Percentiles rank a stretch among this genome's conserved stretches.
These are phyloP conservation scores for Bicyclus anynana DNA, from an alignment of 1,140 invertebrate genomes.

Conservation along the genomic window DNA sequence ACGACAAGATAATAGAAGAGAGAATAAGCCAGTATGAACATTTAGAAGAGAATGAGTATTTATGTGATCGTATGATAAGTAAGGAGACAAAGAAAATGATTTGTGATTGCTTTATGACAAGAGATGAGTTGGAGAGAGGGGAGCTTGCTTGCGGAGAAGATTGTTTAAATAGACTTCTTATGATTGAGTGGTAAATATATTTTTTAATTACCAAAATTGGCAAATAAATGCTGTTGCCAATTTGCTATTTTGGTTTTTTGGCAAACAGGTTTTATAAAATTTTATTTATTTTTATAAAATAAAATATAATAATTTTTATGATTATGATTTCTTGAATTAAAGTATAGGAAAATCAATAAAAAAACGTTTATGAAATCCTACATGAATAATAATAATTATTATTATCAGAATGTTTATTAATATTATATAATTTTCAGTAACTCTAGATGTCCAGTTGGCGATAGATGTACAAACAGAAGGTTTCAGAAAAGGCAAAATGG, in stretches of 20 bases:
- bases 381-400: too few relatives aligned
- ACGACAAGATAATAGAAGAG: conserved; percentile 81
- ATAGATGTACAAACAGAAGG: conserved; percentile 94
- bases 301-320: too few relatives aligned
- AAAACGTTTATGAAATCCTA: too few relatives aligned
- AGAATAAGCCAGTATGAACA: conserved; percentile 87
- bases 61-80: conserved; percentile 87
- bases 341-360: too few relatives aligned
- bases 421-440: conserved; percentile 82
- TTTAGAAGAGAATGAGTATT: conserved; percentile 91
- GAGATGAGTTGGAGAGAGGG: conserved; percentile 90
- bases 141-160: conserved; percentile 95
- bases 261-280: too few relatives aligned
- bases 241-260: too few relatives aligned
- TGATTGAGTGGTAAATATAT: conserved; percentile 95
- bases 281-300: too few relatives aligned
- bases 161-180: conserved; percentile 96
- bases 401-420: too few relatives aligned
- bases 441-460: conserved; percentile 89
- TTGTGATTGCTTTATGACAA: conserved; percentile 95
- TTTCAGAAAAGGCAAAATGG: conserved; percentile 94
- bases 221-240: too few relatives aligned
- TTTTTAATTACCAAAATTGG: background rate
- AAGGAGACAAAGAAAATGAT: conserved; percentile 95
- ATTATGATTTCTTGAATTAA: too few relatives aligned